A percentile compares a stretch with the other conserved stretches of the same genome.
Conservation (phyloP, 2,113 vertebrate species). For the Tenrec ecaudatus region DNA sequence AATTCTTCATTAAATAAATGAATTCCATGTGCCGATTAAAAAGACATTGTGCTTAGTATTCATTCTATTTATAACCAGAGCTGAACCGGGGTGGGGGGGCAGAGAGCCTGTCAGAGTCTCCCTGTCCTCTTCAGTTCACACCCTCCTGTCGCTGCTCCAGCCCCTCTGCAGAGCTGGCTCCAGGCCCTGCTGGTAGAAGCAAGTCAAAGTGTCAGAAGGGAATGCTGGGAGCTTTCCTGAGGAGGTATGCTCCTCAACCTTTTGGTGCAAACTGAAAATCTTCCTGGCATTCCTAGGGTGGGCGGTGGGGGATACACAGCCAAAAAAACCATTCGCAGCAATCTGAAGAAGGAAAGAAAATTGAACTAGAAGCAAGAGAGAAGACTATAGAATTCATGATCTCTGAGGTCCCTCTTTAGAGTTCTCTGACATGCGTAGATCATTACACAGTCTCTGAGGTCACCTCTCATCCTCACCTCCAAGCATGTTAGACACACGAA, state of each 20-base stretch:
- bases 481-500: not conserved
- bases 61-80: conserved; percentile 74
- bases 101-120: conserved; percentile 55
- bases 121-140: conserved; percentile 52
- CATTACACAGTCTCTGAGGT: not conserved
- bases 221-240: not conserved
- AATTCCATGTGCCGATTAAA: conserved; percentile 82
- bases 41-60: conserved; percentile 75
- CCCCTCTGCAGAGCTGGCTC: conserved; percentile 20
- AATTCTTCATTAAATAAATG: conserved; percentile 81
- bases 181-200: not conserved
- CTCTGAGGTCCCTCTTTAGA: not conserved
- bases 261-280: not conserved
- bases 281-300: not conserved
- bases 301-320: not conserved
- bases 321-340: not conserved
- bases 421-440: not conserved
- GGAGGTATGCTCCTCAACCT: not conserved
- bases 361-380: not conserved
- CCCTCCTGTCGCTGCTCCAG: not conserved
- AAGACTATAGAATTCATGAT: not conserved
- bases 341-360: not conserved
- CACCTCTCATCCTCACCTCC: not conserved
- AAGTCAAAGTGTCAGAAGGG: not conserved
- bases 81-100: conserved; percentile 62